phyloP scores from a whole-genome alignment of 64 coral and sea anemone genomes.

The Actinia equina region DNA sequence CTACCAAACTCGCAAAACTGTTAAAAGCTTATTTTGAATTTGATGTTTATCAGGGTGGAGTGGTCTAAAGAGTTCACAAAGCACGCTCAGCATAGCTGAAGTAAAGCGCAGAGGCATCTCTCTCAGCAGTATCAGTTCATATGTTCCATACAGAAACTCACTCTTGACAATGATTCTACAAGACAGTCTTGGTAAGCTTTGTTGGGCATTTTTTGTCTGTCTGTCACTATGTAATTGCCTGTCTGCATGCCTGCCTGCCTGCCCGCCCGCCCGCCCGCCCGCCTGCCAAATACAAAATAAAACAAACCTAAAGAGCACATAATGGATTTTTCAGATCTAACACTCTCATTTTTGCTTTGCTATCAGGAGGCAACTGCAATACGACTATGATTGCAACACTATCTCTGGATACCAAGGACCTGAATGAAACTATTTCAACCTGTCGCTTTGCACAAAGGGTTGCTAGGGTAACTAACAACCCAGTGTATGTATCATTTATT shows the following conservation, averaged over 20 bases:
- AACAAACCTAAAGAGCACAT: too few species aligned
- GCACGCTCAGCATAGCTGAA: constrained; percentile 25
- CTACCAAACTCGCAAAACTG: too few species aligned
- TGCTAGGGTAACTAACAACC: constrained; percentile 32
- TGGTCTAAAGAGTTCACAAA: not conserved
- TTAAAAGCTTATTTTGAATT: too few species aligned
- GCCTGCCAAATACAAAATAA: too few species aligned
- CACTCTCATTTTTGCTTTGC: not conserved
- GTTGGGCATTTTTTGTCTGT: not conserved
- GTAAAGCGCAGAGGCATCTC: not conserved
- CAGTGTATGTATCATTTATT: constrained; percentile 52
- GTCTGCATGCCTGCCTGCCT: too few species aligned
- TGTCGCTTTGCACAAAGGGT: constrained; percentile 65
- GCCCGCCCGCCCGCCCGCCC: too few species aligned
- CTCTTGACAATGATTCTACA: constrained; percentile 54
- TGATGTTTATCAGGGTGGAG: not conserved
- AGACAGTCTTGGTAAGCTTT: constrained; percentile 40
- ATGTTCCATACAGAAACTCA: constrained; percentile 48
- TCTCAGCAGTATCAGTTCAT: not conserved
- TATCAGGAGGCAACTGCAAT: constrained; percentile 56
- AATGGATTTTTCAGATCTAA: not conserved
- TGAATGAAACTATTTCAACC: constrained; percentile 51
- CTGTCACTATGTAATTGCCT: too few species aligned
- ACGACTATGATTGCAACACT: constrained; percentile 47
- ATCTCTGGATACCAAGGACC: constrained; percentile 29